Conservation (phyloP, 2,797 vertebrate species). For the Gila robusta region DNA sequence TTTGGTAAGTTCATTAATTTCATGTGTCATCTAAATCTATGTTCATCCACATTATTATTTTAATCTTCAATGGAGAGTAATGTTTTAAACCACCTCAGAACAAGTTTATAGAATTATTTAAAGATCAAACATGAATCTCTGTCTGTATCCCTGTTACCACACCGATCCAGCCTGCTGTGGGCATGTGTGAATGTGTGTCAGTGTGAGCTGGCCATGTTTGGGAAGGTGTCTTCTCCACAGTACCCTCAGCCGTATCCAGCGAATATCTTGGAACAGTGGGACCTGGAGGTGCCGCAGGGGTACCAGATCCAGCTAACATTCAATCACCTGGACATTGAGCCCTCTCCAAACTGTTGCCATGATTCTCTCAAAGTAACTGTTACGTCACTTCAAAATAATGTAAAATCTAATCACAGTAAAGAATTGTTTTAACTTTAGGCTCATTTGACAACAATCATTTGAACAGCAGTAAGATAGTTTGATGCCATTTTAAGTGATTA, state of each 20-base stretch:
- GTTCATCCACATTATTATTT: not conserved
- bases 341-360: constrained; percentile 72
- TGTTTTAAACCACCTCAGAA: not conserved
- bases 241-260: constrained; percentile 83
- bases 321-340: constrained; percentile 81
- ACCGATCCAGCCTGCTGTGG: constrained; percentile 55
- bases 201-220: constrained; percentile 70
- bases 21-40: not conserved
- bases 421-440: not conserved
- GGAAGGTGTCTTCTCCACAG: constrained; percentile 81
- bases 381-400: not conserved
- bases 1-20: not conserved
- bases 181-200: constrained; percentile 51
- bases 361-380: not conserved
- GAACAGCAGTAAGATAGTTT: not conserved
- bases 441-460: not conserved
- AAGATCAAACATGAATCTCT: not conserved
- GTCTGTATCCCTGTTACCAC: not conserved
- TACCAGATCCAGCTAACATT: constrained; percentile 81
- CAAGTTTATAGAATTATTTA: not conserved
- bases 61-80: not conserved
- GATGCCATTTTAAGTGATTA: not conserved
- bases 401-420: not conserved
- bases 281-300: constrained; percentile 79
- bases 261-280: constrained; percentile 74